These are phyloP conservation scores for Listrodromus nycthemerus DNA, from an alignment of 2,888 invertebrate species.

Conservation along the genomic window DNA sequence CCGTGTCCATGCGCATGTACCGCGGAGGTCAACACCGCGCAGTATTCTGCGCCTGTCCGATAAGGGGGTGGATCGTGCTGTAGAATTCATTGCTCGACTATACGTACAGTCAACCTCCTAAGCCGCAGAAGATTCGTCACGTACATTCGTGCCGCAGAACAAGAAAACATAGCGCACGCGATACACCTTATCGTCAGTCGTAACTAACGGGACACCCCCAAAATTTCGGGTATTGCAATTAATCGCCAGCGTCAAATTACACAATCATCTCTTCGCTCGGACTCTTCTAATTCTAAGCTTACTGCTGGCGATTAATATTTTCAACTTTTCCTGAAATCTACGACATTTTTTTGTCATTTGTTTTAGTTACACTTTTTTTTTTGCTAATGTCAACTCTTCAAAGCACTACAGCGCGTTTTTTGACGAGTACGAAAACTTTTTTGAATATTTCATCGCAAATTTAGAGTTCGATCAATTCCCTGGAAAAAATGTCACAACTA, in stretches of 20 bases:
- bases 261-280: background rate
- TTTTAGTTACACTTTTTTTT: no score
- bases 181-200: conserved; percentile 41
- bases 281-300: background rate
- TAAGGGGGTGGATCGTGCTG: conserved; percentile 77
- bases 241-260: background rate
- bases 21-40: conserved; percentile 56
- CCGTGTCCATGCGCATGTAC: conserved; percentile 71
- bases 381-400: no score
- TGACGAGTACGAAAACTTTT: no score
- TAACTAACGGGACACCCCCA: background rate
- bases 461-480: no score
- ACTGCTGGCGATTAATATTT: background rate
- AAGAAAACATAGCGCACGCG: conserved; percentile 35
- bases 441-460: no score
- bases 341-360: no score
- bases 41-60: conserved; percentile 76
- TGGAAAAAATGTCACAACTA: no score
- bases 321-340: background rate
- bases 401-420: no score
- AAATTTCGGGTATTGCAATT: conserved; percentile 33
- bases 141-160: conserved; percentile 41
- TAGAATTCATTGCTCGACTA: conserved; percentile 79
- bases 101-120: conserved; percentile 41
- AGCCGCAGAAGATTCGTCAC: conserved; percentile 74